These are phyloP conservation scores for Tetragonula clypearis DNA, from an alignment of 1,140 invertebrate species.

Conservation along the genomic window DNA sequence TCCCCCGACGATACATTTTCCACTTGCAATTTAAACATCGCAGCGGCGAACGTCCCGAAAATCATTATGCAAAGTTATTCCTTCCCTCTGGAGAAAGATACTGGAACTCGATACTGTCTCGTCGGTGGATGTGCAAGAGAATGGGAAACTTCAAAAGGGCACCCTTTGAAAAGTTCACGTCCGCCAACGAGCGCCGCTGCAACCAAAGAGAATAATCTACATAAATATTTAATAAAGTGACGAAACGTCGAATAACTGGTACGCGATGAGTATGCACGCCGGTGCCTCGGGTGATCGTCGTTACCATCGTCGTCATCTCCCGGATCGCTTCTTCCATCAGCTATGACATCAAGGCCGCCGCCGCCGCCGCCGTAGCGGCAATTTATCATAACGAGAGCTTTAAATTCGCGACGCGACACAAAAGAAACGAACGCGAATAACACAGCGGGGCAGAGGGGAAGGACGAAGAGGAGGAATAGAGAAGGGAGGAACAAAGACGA, in stretches of 20 bases:
- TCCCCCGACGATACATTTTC: background rate
- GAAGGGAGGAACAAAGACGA: background rate
- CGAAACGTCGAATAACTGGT: constrained; percentile 4
- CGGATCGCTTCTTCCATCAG: constrained; percentile 47
- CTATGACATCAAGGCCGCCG: constrained; percentile 60
- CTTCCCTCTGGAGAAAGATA: background rate
- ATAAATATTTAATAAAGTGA: constrained; percentile 35
- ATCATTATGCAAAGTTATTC: background rate
- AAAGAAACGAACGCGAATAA: background rate
- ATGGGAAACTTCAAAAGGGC: background rate
- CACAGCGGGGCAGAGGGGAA: background rate
- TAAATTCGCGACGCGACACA: constrained; percentile 8
- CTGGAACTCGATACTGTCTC: background rate
- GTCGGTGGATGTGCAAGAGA: background rate
- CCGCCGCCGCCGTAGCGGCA: background rate
- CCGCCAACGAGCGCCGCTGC: too few relatives aligned
- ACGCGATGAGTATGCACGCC: constrained; percentile 11
- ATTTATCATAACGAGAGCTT: constrained; percentile 53
- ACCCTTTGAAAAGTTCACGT: constrained; percentile 21
- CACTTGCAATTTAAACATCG: too few relatives aligned
- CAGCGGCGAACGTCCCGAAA: background rate
- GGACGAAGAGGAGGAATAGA: background rate
- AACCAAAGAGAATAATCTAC: constrained; percentile 26
- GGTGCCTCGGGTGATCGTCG: constrained; percentile 12
- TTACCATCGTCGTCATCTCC: constrained; percentile 32